Evolutionary conservation across 2,797 vertebrate genomes (phyloP).

Genomic region (Garrulus glandarius): DNA sequence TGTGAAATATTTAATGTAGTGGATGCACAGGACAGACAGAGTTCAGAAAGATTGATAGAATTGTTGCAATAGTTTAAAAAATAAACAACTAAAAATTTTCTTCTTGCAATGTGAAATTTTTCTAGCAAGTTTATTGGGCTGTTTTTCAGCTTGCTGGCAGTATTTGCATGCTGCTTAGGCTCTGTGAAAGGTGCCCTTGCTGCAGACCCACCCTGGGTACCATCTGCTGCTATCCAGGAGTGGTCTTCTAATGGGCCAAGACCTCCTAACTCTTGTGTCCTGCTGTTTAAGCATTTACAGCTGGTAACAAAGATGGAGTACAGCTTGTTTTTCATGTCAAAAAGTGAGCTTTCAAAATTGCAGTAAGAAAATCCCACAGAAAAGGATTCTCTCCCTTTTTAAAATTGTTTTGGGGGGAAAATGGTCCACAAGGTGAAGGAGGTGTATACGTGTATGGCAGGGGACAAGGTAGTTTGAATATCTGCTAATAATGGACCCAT

Average conservation of each 20-base stretch:
- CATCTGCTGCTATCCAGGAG: neutral
- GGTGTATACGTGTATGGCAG: fast-evolving
- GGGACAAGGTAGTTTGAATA: neutral
- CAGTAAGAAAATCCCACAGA: neutral
- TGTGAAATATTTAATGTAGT: neutral
- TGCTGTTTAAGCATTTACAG: neutral
- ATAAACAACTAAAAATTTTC: neutral
- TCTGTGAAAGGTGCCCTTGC: neutral
- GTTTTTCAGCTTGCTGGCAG: neutral
- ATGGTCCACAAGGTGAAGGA: neutral
- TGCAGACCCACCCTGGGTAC: neutral
- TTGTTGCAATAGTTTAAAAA: neutral
- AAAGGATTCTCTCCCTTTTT: fast-evolving
- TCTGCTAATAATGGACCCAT: neutral
- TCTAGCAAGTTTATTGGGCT: neutral
- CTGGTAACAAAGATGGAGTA: neutral
- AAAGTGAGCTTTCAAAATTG: neutral
- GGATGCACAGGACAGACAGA: neutral
- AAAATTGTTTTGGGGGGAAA: fast-evolving
- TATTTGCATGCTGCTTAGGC: neutral
- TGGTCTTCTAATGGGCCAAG: neutral
- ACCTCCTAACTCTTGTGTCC: neutral
- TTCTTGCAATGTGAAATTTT: neutral
- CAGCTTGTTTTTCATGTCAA: neutral
- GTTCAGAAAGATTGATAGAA: neutral